Base-by-base conservation (phyloP, 2,888 invertebrate species). In the Drosophila picticornis region DNA sequence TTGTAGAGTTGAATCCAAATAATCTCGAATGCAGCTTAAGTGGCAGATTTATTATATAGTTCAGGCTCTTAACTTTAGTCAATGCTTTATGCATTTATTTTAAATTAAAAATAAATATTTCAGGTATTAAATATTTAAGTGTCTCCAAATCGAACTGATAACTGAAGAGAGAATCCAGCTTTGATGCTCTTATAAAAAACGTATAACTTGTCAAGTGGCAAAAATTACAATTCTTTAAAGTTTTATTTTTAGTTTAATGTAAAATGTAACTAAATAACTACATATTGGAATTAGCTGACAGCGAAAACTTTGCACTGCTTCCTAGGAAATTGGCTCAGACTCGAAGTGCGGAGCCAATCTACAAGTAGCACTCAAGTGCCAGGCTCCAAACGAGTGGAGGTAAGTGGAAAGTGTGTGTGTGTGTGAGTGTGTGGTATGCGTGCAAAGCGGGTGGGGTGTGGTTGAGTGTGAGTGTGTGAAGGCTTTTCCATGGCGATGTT, bases 401-500 rank as follows among this genome's bases (percentile, higher is more conserved):
- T 19, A 22, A 19, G 46, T 46, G 46, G 25, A 27, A 13, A 19
- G 34, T 31, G 16, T 27, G 22, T 2, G 11, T 4, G 46, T 10
- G 36, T 4, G 43, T 46, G 34, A 16, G 13, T 16, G 57, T 16
- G 34, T 34, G 7, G 29, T 29, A 1, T 34, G 34, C 13, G 34
- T 13, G 11, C 25, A 22, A 16, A 32, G 13, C 27, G 2, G 11
- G 2, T 16, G 34, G 1, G 6, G n/a, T 13, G 29, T n/a, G 5
- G 25, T 3, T 40, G 11, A 0, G 36, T 36, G n/a, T 5, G 40
- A 7, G 46, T 25, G 13, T 36, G 40, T 27, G 32, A 9, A 13
- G 19, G 51, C 2, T 31, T 25, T 31, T 36, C 51, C 65, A 32
- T 34, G 53, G 43, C 27, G 66, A 62, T 83, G 89, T 77, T 86